Base-by-base conservation (phyloP, 2,888 invertebrate species). In the Vanessa cardui region DNA sequence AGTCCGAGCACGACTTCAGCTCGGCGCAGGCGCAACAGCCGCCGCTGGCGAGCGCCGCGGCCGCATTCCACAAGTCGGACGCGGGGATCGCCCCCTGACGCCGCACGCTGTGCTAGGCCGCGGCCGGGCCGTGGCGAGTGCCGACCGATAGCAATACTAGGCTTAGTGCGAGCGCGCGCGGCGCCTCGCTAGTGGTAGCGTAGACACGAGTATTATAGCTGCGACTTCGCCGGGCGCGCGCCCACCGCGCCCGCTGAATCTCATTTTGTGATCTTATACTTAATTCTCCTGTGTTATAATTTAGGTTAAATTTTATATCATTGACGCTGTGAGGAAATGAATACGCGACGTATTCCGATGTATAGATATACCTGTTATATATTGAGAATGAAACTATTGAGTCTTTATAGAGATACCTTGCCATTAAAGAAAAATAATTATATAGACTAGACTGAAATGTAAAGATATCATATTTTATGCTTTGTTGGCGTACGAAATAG, bases 1-100 rank as follows among this genome's bases (percentile, higher is more conserved):
- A 96, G 89, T 96, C 96, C 72, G 97, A 97, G 87, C 96, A 95
- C 92, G 96, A 96, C 90, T 96, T 97, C 89, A 94, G 95, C 89
- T 94, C 95, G 52, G 93, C 91, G 81, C 93, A 94, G 76, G 88
- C 94, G 79, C 93, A 93, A 79, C 88, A 93, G 79, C 92, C 94
- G 79, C 88, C 90, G 81, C 84, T 87, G 70, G 85, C 93, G 70
- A 82, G 93, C 76, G 91, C 93, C 72, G 86, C 94, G 81, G 91
- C 95, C 83, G 54, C 54, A 16, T 96, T 96, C 93, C 96, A 96
- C 93, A 96, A 96, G 93, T 96, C 96, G 84, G 96, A 96, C 91
- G 96, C 96, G 80, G 96, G 96, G 91, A 95, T 96, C 90, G 95
- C 95, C 92, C 96, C 96, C 87, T 96, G 96, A 96, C 91, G 90